Percentiles rank a stretch among this genome's conserved stretches.
Evolutionary conservation across 2,888 invertebrate genomes (phyloP).

Genomic region (Hanleya hanleyi): DNA sequence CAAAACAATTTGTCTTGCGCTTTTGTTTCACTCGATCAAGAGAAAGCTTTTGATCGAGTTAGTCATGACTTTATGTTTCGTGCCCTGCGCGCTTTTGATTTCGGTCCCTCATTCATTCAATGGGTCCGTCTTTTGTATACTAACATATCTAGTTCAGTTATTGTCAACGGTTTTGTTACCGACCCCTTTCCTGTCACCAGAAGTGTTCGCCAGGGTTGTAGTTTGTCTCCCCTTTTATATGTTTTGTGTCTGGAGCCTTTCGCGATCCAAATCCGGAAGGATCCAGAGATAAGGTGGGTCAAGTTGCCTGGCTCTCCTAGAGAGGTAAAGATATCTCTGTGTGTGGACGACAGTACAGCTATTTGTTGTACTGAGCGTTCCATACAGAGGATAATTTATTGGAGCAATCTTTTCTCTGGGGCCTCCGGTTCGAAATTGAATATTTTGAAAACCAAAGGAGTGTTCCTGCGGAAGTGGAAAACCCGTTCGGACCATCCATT

Average conservation of each 20-base stretch:
- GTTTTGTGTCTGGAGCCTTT: neutral
- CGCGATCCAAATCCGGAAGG: neutral
- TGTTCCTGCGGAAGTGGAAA: conserved; percentile 38
- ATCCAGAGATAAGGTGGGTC: conserved; percentile 18
- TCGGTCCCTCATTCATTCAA: conserved; percentile 36
- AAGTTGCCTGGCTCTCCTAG: conserved; percentile 15
- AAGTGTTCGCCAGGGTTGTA: neutral
- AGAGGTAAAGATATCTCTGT: conserved; percentile 12
- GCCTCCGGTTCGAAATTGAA: conserved; percentile 35
- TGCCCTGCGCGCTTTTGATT: conserved; percentile 34
- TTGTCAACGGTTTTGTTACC: neutral
- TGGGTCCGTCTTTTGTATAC: conserved; percentile 29
- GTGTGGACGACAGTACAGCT: conserved; percentile 22
- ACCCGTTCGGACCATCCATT: neutral
- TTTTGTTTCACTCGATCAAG: conserved; percentile 44
- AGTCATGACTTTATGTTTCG: conserved; percentile 38
- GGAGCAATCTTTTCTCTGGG: conserved; percentile 9
- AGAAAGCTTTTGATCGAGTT: conserved; percentile 48
- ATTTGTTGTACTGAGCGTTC: conserved; percentile 8
- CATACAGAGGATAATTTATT: conserved; percentile 2
- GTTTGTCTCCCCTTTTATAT: neutral
- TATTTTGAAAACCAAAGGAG: conserved; percentile 30
- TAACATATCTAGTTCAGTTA: neutral
- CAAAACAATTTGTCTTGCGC: conserved; percentile 32
- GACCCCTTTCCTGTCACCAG: neutral